Percentiles rank a stretch among this genome's conserved stretches.
Evolutionary conservation across 2,797 vertebrate genomes (phyloP).

Genomic region (Enteromius afrohamiltoni): DNA sequence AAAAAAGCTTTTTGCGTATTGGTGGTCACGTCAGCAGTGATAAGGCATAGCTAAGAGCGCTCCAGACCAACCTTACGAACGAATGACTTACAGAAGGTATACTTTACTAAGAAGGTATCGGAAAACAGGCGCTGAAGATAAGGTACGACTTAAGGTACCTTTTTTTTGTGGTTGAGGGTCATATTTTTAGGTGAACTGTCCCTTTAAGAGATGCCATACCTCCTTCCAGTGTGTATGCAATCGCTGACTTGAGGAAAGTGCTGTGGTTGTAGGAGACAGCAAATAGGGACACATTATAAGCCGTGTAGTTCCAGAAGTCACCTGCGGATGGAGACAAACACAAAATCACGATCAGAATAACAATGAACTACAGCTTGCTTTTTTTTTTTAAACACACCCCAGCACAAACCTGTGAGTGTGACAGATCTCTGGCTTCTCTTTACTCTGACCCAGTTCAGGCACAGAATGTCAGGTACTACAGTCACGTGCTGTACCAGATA

Average conservation of each 20-base stretch:
- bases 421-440: conserved; percentile 49
- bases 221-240: conserved; percentile 67
- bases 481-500: conserved; percentile 75
- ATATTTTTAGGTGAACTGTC: not conserved
- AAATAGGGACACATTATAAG: conserved; percentile 75
- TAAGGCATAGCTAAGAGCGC: too few relatives aligned
- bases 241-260: conserved; percentile 58
- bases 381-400: not conserved
- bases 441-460: conserved; percentile 75
- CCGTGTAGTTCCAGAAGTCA: conserved; percentile 67
- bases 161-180: not conserved
- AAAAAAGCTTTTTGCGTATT: too few relatives aligned
- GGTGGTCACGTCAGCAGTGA: too few relatives aligned
- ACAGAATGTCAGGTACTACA: conserved; percentile 40
- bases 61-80: too few relatives aligned
- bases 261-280: conserved; percentile 49
- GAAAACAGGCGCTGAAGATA: too few relatives aligned
- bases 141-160: too few relatives aligned
- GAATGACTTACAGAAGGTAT: too few relatives aligned
- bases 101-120: too few relatives aligned
- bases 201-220: conserved; percentile 59
- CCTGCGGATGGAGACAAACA: conserved; percentile 75
- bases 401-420: conserved; percentile 70
- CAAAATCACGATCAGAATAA: conserved; percentile 1
- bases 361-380: not conserved